A percentile compares a stretch with the other conserved stretches of the same genome.
phyloP scores from a whole-genome alignment of 1,140 invertebrate genomes.

The Saxidomus purpurata region DNA sequence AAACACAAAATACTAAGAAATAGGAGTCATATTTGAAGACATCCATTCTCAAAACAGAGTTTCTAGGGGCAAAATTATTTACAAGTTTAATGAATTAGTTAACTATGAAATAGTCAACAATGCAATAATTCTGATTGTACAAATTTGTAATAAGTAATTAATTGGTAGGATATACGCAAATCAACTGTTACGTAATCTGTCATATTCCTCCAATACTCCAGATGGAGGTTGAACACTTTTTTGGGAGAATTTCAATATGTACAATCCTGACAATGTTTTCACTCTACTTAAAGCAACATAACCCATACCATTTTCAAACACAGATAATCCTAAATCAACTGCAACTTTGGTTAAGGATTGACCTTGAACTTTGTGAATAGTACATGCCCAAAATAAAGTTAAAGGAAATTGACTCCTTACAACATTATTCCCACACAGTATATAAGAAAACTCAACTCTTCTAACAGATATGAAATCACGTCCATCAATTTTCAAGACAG shows the following conservation, averaged over 20 bases:
- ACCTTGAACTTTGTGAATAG: constrained; percentile 72
- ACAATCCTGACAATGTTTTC: constrained; percentile 46
- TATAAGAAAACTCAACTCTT: constrained; percentile 49
- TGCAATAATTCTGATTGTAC: too few relatives aligned
- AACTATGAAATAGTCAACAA: too few relatives aligned
- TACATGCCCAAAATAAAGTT: constrained; percentile 65
- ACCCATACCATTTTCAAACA: constrained; percentile 68
- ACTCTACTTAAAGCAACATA: constrained; percentile 72
- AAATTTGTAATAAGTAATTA: too few relatives aligned
- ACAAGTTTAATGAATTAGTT: too few relatives aligned
- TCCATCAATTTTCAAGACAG: constrained; percentile 6
- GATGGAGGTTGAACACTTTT: constrained; percentile 6
- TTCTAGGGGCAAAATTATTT: too few relatives aligned
- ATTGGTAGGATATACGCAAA: too few relatives aligned
- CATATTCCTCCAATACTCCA: constrained; percentile 8
- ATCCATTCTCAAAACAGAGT: too few relatives aligned
- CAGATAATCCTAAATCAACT: constrained; percentile 56
- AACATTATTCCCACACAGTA: constrained; percentile 32
- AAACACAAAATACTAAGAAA: too few relatives aligned
- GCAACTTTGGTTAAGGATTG: constrained; percentile 55
- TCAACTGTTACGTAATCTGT: neutral
- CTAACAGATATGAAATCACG: constrained; percentile 53
- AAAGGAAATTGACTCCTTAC: constrained; percentile 68
- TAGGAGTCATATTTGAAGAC: too few relatives aligned
- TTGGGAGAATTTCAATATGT: constrained; percentile 39